Conservation (phyloP, 2,113 vertebrate genomes). For the Sturnira hondurensis region DNA sequence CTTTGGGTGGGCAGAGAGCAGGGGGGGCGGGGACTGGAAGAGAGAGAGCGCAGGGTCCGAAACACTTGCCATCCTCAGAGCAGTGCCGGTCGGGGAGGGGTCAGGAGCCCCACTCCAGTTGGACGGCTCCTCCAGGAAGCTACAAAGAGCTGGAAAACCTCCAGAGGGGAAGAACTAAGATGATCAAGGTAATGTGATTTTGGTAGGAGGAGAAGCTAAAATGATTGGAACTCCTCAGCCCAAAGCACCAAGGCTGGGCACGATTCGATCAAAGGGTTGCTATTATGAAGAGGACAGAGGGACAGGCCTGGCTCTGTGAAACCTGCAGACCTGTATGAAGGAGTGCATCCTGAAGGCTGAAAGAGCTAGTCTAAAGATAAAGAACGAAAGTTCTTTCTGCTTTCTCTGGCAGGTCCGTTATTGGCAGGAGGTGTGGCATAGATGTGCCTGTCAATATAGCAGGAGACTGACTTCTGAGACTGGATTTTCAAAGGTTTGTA, state of each 20-base stretch:
- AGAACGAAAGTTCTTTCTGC: background rate
- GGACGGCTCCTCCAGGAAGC: background rate
- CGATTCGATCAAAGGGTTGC: background rate
- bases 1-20: background rate
- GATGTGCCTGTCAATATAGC: background rate
- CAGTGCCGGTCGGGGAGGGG: background rate
- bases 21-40: background rate
- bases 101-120: background rate
- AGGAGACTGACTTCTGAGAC: background rate
- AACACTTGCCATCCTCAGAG: background rate
- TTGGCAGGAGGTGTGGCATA: background rate
- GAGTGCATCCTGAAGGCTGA: background rate
- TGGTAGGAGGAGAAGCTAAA: background rate
- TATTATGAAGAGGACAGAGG: background rate
- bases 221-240: background rate
- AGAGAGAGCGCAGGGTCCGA: background rate
- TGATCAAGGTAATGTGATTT: constrained; percentile 22
- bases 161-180: background rate
- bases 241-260: background rate
- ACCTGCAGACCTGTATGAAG: background rate
- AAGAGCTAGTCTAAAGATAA: background rate
- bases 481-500: background rate
- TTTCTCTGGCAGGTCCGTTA: background rate
- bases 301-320: background rate
- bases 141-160: background rate